Conservation (phyloP, 2,888 invertebrate genomes). For the Gari tellinella region DNA sequence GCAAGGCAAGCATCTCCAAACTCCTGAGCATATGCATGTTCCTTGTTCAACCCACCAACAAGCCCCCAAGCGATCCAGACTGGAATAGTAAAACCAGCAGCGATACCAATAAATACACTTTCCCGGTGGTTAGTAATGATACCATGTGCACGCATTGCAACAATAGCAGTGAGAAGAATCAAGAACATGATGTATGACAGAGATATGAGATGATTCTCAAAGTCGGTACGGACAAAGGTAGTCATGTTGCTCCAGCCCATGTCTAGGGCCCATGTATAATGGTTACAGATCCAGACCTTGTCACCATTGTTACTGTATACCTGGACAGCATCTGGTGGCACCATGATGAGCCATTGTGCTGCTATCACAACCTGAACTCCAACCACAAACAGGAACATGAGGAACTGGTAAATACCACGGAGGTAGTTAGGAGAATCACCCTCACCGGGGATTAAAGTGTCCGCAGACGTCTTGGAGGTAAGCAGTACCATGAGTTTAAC, state of each 20-base stretch:
- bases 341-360: constrained; percentile 83
- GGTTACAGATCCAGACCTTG: constrained; percentile 82
- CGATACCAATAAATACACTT: constrained; percentile 95
- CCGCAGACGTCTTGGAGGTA: constrained; percentile 91
- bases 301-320: constrained; percentile 69
- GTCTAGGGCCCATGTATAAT: constrained; percentile 75
- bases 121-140: constrained; percentile 97
- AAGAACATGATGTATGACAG: constrained; percentile 93
- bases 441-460: constrained; percentile 72
- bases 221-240: constrained; percentile 75
- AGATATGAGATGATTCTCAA: constrained; percentile 88
- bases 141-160: constrained; percentile 91
- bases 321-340: constrained; percentile 81
- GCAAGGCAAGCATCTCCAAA: constrained; percentile 90
- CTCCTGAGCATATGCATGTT: constrained; percentile 73
- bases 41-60: constrained; percentile 87
- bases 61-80: constrained; percentile 86
- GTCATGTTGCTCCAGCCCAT: constrained; percentile 67
- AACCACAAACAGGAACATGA: constrained; percentile 95
- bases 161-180: constrained; percentile 92
- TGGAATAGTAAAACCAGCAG: constrained; percentile 93
- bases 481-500: constrained; percentile 97
- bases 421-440: constrained; percentile 89
- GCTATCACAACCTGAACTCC: constrained; percentile 88
- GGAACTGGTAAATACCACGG: constrained; percentile 94